Base-by-base conservation (phyloP, 2,113 vertebrate species). In the Ramphastos sulfuratus region DNA sequence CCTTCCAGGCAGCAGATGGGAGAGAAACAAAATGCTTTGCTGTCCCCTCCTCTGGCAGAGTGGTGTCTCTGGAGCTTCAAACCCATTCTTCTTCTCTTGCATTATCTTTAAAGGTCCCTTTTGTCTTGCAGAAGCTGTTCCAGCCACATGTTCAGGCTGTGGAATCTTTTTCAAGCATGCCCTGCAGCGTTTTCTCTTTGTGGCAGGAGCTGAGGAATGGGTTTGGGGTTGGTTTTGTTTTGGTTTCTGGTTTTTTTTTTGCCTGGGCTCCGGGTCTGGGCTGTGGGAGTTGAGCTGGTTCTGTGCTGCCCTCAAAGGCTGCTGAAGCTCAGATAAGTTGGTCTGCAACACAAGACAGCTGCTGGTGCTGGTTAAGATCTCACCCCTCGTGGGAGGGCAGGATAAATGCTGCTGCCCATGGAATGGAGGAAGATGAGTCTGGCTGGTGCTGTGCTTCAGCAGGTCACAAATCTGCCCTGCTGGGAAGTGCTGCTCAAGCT, bases 41-140 rank as follows among this genome's bases (percentile, higher is more conserved):
- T 85, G 69, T 66, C 85, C 95, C 59, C 39, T 91, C 21, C n/a
- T 64, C 55, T 89, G 94, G 54, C 71, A 61, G 71, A 85, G 46
- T 61, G 54, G 69, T 82, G 74, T 52, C 74, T 91, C 82, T 55
- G 73, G 87, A 91, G 92, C 87, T 95, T 73, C 91, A 91, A 94
- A 72, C n/a, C 84, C 63, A 58, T 87, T 85, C 31, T 87, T 84
- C 17, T 85, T 90, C 79, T 73, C 63, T 84, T 82, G 24, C 66
- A 73, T 91, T 92, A 85, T 89, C 92, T 95, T 69, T 89, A 79
- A 94, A 92, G 76, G 78, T 91, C 89, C 71, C 90, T 85, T 95
- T 95, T 94, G 87, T 91, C 90, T 96, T 79, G 85, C 71, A 55
- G 79, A 82, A 87, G 82, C 35, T 52, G 58, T 94, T 93, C 74